phyloP scores from a whole-genome alignment of 2,797 vertebrate species.

The Rhincodon typus region DNA sequence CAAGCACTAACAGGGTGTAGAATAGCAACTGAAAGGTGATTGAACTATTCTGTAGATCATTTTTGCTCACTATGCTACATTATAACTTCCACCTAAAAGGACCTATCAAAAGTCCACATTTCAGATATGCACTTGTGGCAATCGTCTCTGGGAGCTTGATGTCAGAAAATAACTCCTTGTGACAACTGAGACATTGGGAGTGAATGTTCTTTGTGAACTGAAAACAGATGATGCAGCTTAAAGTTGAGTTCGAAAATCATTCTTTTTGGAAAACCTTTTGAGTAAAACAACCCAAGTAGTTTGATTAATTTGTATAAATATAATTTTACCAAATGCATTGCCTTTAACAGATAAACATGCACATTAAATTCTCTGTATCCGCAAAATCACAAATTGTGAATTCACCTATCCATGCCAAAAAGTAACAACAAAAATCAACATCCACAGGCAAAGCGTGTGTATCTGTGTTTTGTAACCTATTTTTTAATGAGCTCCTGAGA shows the following conservation, averaged over 20 bases:
- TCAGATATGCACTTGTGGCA: background rate
- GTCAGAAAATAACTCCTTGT: background rate
- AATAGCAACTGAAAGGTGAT: background rate
- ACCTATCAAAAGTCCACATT: background rate
- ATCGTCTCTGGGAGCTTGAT: background rate
- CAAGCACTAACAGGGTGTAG: background rate
- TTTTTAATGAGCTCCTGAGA: too few relatives aligned
- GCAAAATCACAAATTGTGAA: too few relatives aligned
- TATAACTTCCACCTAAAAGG: background rate
- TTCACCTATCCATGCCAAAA: too few relatives aligned
- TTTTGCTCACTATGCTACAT: background rate
- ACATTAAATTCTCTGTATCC: background rate
- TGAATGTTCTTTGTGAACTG: background rate
- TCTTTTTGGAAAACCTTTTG: background rate
- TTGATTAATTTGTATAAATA: conserved; percentile 18
- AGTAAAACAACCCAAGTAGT: background rate
- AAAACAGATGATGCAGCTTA: background rate
- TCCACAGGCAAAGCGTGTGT: too few relatives aligned
- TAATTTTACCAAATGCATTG: background rate
- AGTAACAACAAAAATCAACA: too few relatives aligned
- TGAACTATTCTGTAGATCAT: background rate
- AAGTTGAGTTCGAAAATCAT: background rate
- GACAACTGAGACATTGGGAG: background rate
- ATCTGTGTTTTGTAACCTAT: too few relatives aligned
- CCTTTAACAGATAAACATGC: background rate